Percentiles rank a stretch among this genome's conserved stretches.
Conservation (phyloP, 2,888 invertebrate genomes). For the Conomelus anceps region DNA sequence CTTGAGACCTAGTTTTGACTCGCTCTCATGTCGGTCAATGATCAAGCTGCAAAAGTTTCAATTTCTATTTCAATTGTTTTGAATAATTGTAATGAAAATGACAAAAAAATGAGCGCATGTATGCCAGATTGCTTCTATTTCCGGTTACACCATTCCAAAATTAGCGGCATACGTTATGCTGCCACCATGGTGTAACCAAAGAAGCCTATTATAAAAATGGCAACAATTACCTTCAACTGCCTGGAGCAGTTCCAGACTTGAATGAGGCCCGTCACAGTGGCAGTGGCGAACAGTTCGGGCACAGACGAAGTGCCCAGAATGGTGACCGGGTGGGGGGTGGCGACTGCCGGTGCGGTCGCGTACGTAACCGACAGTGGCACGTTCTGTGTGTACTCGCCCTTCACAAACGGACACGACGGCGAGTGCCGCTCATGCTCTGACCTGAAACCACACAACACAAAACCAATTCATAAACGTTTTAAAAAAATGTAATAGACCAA, state of each 20-base stretch:
- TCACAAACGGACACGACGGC: conserved; percentile 86
- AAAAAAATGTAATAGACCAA: too few species aligned
- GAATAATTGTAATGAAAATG: too few species aligned
- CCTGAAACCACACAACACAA: conserved; percentile 38
- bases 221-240: conserved; percentile 51
- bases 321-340: conserved; percentile 44
- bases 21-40: too few species aligned
- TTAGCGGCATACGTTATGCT: too few species aligned
- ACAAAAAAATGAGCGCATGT: too few species aligned
- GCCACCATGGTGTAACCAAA: too few species aligned
- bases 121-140: too few species aligned
- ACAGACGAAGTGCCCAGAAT: conserved; percentile 44
- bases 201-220: not conserved
- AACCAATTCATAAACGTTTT: not conserved
- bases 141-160: too few species aligned
- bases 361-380: conserved; percentile 82
- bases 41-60: too few species aligned
- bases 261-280: conserved; percentile 50
- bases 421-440: conserved; percentile 94
- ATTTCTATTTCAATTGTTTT: too few species aligned
- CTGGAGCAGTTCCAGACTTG: conserved; percentile 79
- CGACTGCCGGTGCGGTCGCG: conserved; percentile 70
- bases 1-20: too few species aligned
- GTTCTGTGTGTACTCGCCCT: conserved; percentile 92
- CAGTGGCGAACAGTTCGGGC: conserved; percentile 47